Percentiles rank a stretch among this genome's conserved stretches.
Evolutionary conservation across 2,113 vertebrate genomes (phyloP).

Genomic region (Erinaceus europaeus): DNA sequence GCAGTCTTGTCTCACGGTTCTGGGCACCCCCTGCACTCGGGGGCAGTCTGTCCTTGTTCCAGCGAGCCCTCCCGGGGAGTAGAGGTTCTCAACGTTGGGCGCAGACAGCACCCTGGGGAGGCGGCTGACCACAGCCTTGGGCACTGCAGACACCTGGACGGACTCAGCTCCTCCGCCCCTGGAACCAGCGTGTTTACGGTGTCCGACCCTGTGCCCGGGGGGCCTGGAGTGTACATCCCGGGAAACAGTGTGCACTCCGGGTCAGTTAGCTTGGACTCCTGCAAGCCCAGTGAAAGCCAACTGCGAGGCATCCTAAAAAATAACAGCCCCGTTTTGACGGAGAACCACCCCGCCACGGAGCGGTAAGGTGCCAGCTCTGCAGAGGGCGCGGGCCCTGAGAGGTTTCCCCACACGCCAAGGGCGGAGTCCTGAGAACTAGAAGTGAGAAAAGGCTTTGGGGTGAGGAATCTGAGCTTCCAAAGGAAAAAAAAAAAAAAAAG

Average conservation of each 20-base stretch:
- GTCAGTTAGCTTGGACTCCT: not conserved
- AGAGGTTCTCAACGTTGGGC: not conserved
- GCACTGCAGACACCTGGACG: not conserved
- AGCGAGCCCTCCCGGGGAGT: not conserved
- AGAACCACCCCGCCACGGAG: not conserved
- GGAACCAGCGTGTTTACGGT: not conserved
- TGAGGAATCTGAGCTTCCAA: not conserved
- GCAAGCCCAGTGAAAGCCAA: not conserved
- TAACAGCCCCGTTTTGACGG: not conserved
- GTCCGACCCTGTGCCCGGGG: not conserved
- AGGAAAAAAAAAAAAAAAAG: too few species aligned
- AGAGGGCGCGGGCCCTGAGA: not conserved
- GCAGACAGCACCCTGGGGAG: not conserved
- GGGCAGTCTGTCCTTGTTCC: not conserved
- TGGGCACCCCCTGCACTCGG: not conserved
- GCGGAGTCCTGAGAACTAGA: not conserved
- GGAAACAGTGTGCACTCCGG: not conserved
- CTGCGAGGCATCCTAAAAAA: slow-evolving; percentile 63
- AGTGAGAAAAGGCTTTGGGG: not conserved
- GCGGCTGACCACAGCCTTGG: not conserved
- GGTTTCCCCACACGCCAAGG: not conserved
- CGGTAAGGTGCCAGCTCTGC: slow-evolving; percentile 29
- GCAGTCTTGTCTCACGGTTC: not conserved
- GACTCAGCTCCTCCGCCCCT: not conserved
- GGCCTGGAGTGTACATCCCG: not conserved